These are phyloP conservation scores for Brachystomella parvula DNA, from an alignment of 1,140 invertebrate species.

Conservation along the genomic window DNA sequence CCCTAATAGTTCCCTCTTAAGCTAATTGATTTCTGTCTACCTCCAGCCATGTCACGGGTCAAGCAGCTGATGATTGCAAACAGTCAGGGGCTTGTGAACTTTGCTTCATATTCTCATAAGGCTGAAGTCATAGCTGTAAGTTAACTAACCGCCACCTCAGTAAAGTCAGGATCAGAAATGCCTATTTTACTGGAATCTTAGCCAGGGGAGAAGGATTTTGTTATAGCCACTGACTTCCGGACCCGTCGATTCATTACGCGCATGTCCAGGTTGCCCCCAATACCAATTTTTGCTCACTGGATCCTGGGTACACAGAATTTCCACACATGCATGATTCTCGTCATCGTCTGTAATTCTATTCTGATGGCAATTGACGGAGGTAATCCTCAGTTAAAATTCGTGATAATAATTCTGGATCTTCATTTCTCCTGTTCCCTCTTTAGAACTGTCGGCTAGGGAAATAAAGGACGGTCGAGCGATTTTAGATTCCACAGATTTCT, in stretches of 20 bases:
- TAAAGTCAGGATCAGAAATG: too few species aligned
- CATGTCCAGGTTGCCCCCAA: conserved; percentile 25
- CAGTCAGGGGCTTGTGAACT: conserved; percentile 28
- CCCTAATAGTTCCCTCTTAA: too few species aligned
- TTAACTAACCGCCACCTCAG: too few species aligned
- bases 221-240: conserved; percentile 15
- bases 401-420: background rate
- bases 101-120: conserved; percentile 19
- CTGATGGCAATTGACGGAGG: conserved; percentile 20
- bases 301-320: conserved; percentile 19
- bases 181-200: background rate
- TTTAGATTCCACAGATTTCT: conserved; percentile 37
- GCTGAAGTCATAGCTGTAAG: background rate
- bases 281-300: conserved; percentile 29
- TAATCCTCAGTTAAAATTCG: background rate
- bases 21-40: too few species aligned
- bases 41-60: conserved; percentile 1
- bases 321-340: conserved; percentile 21
- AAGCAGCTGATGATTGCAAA: conserved; percentile 20
- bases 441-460: background rate
- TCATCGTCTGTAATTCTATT: conserved; percentile 29
- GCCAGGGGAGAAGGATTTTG: background rate
- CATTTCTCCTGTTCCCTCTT: background rate
- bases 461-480: conserved; percentile 6
- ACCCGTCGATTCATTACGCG: conserved; percentile 24